A percentile compares a stretch with the other conserved stretches of the same genome.
Evolutionary conservation across 1,140 invertebrate species (phyloP).

Genomic region (Tribolium madens): DNA sequence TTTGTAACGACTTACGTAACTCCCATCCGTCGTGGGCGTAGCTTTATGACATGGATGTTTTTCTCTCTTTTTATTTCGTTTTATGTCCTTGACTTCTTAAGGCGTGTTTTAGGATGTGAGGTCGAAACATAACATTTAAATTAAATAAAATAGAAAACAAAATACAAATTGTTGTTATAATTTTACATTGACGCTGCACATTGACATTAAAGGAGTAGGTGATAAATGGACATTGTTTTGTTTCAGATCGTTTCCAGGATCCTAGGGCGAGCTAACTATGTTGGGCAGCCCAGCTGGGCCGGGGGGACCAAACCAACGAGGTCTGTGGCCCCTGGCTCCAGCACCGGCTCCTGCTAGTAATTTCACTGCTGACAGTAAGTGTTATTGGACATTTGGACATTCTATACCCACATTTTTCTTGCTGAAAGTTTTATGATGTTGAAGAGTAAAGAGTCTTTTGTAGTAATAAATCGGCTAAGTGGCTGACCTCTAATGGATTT

Average conservation of each 20-base stretch:
- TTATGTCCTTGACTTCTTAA: conserved; percentile 2
- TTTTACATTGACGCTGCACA: not conserved
- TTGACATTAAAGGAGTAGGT: not conserved
- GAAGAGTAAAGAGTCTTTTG: too few relatives aligned
- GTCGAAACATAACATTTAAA: conserved; percentile 3
- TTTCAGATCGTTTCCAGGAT: conserved; percentile 9
- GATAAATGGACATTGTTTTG: not conserved
- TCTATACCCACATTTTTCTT: too few relatives aligned
- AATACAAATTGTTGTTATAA: not conserved
- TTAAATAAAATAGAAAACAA: not conserved
- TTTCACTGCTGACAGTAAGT: conserved; percentile 69
- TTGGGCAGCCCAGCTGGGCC: conserved; percentile 64
- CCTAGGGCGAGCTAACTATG: conserved; percentile 52
- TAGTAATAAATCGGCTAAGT: too few relatives aligned
- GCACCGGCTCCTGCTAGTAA: conserved; percentile 67
- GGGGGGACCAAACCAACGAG: conserved; percentile 62
- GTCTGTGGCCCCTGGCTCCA: conserved; percentile 69
- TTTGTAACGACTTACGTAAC: conserved; percentile 1
- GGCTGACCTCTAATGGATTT: too few relatives aligned
- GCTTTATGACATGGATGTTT: not conserved
- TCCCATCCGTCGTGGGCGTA: not conserved
- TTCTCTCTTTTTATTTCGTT: conserved; percentile 21
- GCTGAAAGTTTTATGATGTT: too few relatives aligned
- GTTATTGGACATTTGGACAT: not conserved
- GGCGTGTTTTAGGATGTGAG: conserved; percentile 8